Percentiles rank a stretch among this genome's conserved stretches.
Conservation (phyloP, 2,113 vertebrate genomes). For the Halcyon senegalensis region DNA sequence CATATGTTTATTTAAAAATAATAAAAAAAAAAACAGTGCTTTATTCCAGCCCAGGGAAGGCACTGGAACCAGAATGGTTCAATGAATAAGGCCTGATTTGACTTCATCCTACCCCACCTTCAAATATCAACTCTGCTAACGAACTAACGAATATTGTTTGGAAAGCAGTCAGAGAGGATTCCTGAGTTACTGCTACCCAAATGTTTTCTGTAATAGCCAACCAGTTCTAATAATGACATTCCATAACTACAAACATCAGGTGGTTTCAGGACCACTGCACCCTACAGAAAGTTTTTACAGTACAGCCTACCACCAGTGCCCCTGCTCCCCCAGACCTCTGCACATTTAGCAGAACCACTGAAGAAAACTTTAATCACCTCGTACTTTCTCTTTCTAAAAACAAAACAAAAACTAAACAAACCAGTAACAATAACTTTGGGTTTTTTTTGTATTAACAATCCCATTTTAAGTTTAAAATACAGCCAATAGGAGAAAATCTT, state of each 20-base stretch:
- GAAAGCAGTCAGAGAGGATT: not conserved
- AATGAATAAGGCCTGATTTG: not conserved
- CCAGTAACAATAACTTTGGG: not conserved
- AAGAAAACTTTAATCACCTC: not conserved
- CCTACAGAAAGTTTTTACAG: not conserved
- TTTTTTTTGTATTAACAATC: not conserved
- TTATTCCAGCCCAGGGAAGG: not conserved
- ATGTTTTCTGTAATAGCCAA: not conserved
- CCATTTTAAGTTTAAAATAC: not conserved
- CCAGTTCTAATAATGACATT: not conserved
- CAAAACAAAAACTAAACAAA: not conserved
- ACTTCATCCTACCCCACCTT: not conserved
- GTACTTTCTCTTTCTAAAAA: not conserved
- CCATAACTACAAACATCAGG: not conserved
- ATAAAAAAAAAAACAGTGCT: not conserved
- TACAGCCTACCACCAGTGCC: not conserved
- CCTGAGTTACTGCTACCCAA: not conserved
- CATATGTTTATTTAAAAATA: not conserved
- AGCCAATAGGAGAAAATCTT: not conserved
- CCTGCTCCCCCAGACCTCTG: not conserved
- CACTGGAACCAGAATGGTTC: not conserved
- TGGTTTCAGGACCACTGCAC: not conserved
- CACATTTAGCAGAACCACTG: not conserved
- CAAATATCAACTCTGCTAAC: not conserved
- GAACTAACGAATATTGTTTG: not conserved